A percentile compares a stretch with the other conserved stretches of the same genome.
Conservation (phyloP, 2,888 invertebrate species). For the Ernsta delagoae region DNA sequence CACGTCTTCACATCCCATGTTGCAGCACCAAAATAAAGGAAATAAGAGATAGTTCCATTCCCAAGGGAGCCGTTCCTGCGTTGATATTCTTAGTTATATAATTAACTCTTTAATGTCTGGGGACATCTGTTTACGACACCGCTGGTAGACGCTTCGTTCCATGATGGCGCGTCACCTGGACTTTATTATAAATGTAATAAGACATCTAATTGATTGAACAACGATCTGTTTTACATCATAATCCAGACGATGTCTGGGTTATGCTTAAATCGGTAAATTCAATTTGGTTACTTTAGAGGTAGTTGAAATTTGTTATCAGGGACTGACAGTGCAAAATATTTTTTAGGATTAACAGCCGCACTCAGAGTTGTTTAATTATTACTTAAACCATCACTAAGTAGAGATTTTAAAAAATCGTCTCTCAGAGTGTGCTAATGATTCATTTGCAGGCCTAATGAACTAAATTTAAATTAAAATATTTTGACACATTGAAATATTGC, state of each 20-base stretch:
- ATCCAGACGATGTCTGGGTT: constrained; percentile 12
- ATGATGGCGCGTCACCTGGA: not conserved
- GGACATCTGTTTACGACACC: constrained; percentile 74
- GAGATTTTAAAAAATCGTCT: too few species aligned
- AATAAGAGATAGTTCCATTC: constrained; percentile 55
- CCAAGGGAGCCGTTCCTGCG: constrained; percentile 71
- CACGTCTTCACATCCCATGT: constrained; percentile 17
- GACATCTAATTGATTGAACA: constrained; percentile 14
- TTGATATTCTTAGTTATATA: constrained; percentile 74
- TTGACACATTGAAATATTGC: too few species aligned
- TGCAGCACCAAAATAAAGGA: constrained; percentile 50
- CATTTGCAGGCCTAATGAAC: too few species aligned
- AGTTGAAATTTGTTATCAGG: too few species aligned
- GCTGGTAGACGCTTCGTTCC: constrained; percentile 18
- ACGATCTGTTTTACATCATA: not conserved
- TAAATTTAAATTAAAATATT: too few species aligned
- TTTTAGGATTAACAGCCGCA: too few species aligned
- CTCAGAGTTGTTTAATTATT: too few species aligned
- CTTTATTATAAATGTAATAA: constrained; percentile 14
- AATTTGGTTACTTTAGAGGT: not conserved
- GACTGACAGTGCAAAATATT: too few species aligned
- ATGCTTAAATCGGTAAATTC: not conserved
- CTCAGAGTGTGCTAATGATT: too few species aligned
- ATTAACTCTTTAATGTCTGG: constrained; percentile 78
- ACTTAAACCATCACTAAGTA: too few species aligned